phyloP scores from a whole-genome alignment of 2,797 vertebrate genomes.

The Helostoma temminkii region DNA sequence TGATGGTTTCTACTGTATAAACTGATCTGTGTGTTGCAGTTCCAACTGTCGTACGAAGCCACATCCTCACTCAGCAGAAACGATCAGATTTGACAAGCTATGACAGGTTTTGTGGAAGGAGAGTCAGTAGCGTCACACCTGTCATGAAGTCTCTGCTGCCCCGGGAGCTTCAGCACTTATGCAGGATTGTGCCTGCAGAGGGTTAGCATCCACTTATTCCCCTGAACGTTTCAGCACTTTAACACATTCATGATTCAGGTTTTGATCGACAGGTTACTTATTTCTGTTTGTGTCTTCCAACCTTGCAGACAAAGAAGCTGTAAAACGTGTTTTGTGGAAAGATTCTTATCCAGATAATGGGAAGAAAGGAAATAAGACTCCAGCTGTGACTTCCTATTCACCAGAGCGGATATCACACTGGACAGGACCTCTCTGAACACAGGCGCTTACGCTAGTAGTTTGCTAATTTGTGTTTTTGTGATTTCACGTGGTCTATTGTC shows the following conservation, averaged over 20 bases:
- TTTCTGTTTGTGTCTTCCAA: constrained; percentile 18
- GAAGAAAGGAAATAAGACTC: constrained; percentile 38
- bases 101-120: constrained; percentile 79
- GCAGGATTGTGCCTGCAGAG: constrained; percentile 66
- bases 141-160: constrained; percentile 74
- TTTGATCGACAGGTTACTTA: not conserved
- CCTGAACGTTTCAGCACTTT: constrained; percentile 4
- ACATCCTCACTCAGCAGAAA: constrained; percentile 73
- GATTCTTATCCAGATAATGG: constrained; percentile 20
- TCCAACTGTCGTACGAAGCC: constrained; percentile 76
- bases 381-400: constrained; percentile 11
- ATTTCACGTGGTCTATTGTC: not conserved
- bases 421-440: constrained; percentile 57
- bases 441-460: not conserved
- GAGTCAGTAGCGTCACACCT: constrained; percentile 63
- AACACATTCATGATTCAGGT: constrained; percentile 12
- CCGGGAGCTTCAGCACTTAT: constrained; percentile 73
- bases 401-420: constrained; percentile 60
- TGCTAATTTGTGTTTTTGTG: not conserved
- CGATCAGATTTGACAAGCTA: constrained; percentile 78
- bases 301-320: constrained; percentile 68
- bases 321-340: constrained; percentile 58
- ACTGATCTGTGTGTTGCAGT: constrained; percentile 76
- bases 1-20: constrained; percentile 12
- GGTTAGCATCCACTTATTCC: constrained; percentile 65